Evolutionary conservation across 1,140 invertebrate genomes (phyloP).

Genomic region (Drosophila carrolli): DNA sequence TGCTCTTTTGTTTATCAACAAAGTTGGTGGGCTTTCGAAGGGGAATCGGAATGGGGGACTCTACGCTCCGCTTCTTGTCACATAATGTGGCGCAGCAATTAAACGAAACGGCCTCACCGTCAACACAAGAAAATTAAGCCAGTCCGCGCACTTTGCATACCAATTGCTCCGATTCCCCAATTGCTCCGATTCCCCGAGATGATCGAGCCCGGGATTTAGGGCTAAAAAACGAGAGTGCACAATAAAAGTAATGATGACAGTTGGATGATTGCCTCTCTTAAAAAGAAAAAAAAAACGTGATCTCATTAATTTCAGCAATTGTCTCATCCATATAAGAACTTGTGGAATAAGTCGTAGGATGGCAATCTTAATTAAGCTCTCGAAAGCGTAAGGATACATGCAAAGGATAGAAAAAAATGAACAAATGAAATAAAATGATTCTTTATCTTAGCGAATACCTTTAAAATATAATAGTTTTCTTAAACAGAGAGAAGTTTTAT

Average conservation of each 20-base stretch:
- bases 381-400: no score
- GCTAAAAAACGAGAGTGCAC: slow-evolving; percentile 17
- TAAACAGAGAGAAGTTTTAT: no score
- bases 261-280: not conserved
- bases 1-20: slow-evolving; percentile 53
- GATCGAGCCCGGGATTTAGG: slow-evolving; percentile 8
- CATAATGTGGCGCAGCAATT: slow-evolving; percentile 81
- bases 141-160: slow-evolving; percentile 76
- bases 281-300: not conserved
- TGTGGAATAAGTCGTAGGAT: no score
- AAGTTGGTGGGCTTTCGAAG: slow-evolving; percentile 5
- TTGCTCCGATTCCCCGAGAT: slow-evolving; percentile 11
- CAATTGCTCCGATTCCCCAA: slow-evolving; percentile 58
- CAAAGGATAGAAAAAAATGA: no score
- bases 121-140: slow-evolving; percentile 64
- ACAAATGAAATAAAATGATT: no score
- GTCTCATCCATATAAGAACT: no score
- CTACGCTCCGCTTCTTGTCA: slow-evolving; percentile 74
- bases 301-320: no score
- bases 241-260: not conserved
- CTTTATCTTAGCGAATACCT: no score
- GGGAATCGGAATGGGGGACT: slow-evolving; percentile 11
- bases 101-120: slow-evolving; percentile 69
- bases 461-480: no score
- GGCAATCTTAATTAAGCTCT: no score